Conservation (phyloP, 2,888 invertebrate species). For the Leptogaster cylindrica region DNA sequence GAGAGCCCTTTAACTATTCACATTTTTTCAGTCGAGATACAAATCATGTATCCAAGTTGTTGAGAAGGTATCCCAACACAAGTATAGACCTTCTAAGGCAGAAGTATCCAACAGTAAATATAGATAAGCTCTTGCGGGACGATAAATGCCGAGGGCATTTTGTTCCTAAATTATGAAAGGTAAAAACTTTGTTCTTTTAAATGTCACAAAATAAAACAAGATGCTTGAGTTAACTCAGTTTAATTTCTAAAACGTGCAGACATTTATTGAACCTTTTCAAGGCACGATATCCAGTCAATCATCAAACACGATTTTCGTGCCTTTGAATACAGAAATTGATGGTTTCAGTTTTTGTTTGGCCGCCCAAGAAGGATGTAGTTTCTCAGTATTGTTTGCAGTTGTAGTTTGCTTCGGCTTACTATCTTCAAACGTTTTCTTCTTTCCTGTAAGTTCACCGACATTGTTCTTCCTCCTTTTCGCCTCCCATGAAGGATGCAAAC, state of each 20-base stretch:
- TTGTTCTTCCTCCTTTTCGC: constrained; percentile 47
- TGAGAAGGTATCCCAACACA: constrained; percentile 79
- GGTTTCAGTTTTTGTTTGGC: constrained; percentile 55
- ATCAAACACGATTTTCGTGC: constrained; percentile 56
- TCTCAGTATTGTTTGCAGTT: neutral
- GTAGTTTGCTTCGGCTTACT: too few relatives aligned
- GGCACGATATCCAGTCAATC: constrained; percentile 44
- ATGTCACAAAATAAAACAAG: neutral
- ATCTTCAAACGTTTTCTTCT: too few relatives aligned
- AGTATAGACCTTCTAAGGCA: constrained; percentile 73
- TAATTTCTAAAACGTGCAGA: too few relatives aligned
- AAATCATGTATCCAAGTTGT: constrained; percentile 72
- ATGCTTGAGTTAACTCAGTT: too few relatives aligned
- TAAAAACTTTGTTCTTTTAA: neutral
- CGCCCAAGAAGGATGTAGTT: constrained; percentile 19
- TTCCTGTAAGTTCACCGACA: constrained; percentile 48
- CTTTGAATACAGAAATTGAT: constrained; percentile 53
- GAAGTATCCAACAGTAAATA: constrained; percentile 77
- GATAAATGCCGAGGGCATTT: constrained; percentile 71
- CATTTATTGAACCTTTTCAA: too few relatives aligned
- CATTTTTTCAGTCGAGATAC: constrained; percentile 64
- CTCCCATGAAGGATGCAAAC: too few relatives aligned
- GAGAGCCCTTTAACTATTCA: neutral
- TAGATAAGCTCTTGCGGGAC: constrained; percentile 69
- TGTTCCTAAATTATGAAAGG: constrained; percentile 58